Evolutionary conservation across 2,797 vertebrate genomes (phyloP).

Genomic region (Phoxinus dragarum): DNA sequence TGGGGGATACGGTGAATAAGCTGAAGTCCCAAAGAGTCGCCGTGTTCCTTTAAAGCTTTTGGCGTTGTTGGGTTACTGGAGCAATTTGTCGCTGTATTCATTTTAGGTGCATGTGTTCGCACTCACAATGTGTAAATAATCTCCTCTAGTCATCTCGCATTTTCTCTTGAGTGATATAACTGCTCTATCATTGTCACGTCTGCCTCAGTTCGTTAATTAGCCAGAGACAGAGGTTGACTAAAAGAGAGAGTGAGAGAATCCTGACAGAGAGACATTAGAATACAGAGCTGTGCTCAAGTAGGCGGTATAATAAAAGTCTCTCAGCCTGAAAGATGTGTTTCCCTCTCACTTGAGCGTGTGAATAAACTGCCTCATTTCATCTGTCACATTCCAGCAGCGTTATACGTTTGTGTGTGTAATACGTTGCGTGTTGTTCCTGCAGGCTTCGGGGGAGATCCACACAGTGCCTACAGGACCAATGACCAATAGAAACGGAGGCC

Average conservation of each 20-base stretch:
- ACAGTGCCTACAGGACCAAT: conserved; percentile 5
- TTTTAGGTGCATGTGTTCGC: conserved; percentile 22
- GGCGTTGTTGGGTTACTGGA: conserved; percentile 1
- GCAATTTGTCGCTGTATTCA: conserved; percentile 12
- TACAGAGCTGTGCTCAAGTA: conserved; percentile 13
- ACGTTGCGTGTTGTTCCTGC: conserved; percentile 22
- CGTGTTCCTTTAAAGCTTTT: not conserved
- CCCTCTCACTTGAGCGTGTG: not conserved
- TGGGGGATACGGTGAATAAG: too few relatives aligned
- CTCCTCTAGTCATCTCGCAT: conserved; percentile 47
- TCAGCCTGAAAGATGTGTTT: conserved; percentile 18
- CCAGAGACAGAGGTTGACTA: conserved; percentile 7
- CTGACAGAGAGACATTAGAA: not conserved
- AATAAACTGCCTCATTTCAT: conserved; percentile 28
- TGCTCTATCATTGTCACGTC: conserved; percentile 37
- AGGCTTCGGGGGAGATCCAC: conserved; percentile 45
- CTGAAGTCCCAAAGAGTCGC: too few relatives aligned
- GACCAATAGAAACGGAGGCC: conserved; percentile 32
- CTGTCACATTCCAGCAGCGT: conserved; percentile 21
- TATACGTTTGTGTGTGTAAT: not conserved
- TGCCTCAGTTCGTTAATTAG: conserved; percentile 52
- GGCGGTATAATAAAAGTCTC: conserved; percentile 10
- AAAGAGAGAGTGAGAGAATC: conserved; percentile 15
- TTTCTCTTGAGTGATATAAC: conserved; percentile 41
- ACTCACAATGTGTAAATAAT: conserved; percentile 37